phyloP scores from a whole-genome alignment of 2,113 vertebrate species.

The Psammodynastes pulverulentus region DNA sequence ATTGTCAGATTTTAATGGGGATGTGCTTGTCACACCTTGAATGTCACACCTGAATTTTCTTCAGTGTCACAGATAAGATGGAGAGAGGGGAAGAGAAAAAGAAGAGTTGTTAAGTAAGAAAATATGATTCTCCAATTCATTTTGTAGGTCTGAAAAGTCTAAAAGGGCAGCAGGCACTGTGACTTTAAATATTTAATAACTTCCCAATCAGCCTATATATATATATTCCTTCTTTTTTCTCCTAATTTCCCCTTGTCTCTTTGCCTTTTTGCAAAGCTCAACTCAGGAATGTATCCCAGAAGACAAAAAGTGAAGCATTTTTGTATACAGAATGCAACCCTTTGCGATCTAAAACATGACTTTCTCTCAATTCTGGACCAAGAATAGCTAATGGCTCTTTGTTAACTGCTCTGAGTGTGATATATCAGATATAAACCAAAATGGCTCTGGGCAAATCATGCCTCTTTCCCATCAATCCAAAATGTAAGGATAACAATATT shows the following conservation, averaged over 20 bases:
- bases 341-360: background rate
- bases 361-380: background rate
- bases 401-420: background rate
- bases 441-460: background rate
- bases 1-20: constrained; percentile 7
- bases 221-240: background rate
- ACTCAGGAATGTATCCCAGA: background rate
- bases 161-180: background rate
- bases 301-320: background rate
- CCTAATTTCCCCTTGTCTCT: background rate
- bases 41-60: background rate
- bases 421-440: background rate
- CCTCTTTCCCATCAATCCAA: background rate
- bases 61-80: background rate
- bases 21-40: background rate
- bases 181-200: constrained; percentile 11
- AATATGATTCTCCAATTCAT: background rate
- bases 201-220: background rate
- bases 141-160: background rate
- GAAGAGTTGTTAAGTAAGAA: background rate
- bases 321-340: background rate
- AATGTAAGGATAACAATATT: background rate
- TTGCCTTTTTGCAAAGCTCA: constrained; percentile 2
- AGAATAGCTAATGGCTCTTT: background rate
- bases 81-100: background rate